Evolutionary conservation across 2,797 vertebrate genomes (phyloP), one percentile per base, ranked within the genome.

Genomic region (Chelon auratus): DNA sequence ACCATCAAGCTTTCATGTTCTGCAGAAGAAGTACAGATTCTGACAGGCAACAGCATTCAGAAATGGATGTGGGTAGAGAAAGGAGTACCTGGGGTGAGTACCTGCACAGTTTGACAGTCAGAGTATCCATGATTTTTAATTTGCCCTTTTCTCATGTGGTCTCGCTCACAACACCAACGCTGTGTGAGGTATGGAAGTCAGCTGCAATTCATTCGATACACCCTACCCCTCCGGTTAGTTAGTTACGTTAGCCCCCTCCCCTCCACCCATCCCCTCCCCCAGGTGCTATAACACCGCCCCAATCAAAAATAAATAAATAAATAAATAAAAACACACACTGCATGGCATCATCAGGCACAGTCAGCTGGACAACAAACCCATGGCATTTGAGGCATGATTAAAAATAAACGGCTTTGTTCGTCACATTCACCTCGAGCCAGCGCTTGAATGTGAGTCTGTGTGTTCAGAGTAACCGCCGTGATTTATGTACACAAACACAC

Each of bases 91-190:
- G 96, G 96, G 96, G 96, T 97, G 97, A 98, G 96, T 99, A 99
- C 98, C 98, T 99, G 98, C 94, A 97, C 96, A 99, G 97, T 97
- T 97, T 98, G 97, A 99, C 97, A 99, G 92, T 93, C 92, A 93
- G 91, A 98, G 97, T 98, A 97, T 98, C 97, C 98, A 97, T 98
- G 96, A 99, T 99, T 99, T 99, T 97, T 99, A 97, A 99, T 97
- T 98, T 97, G 97, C 97, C 96, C 97, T 99, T 93, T 93, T 90
- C 91, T 97, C 97, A 99, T 98, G 97, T 96, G 93, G 97, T 97
- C 96, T 97, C 95, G 97, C 97, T 98, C 97, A 99, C 98, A 99
- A 99, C 97, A 97, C 97, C 98, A 99, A 97, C 97, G 98, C 97
- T 97, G 98, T 97, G 97, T 98, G 97, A 99, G 97, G 97, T 98